Conservation (phyloP, 2,797 vertebrate genomes). For the Valencia hispanica region DNA sequence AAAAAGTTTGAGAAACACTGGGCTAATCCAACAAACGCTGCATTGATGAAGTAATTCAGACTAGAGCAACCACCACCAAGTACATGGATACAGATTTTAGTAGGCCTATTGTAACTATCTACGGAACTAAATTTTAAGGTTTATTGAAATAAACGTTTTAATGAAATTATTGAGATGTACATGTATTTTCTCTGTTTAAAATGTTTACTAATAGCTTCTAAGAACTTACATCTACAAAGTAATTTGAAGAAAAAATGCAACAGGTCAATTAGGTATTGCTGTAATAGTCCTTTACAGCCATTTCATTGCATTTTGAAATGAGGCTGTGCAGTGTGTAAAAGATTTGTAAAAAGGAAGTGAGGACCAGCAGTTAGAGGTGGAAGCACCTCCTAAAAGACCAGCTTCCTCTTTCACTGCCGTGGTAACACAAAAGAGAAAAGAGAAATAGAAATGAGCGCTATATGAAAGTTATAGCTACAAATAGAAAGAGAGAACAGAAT, state of each 20-base stretch:
- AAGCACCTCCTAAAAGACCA: constrained; percentile 34
- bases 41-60: neutral
- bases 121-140: neutral
- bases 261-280: neutral
- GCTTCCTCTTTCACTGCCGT: constrained; percentile 64
- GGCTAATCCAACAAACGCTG: neutral
- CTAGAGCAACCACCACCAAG: neutral
- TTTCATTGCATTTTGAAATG: constrained; percentile 17
- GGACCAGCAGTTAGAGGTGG: constrained; percentile 36
- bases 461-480: constrained; percentile 13
- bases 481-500: neutral
- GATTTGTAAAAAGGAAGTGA: constrained; percentile 63
- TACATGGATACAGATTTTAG: neutral
- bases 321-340: constrained; percentile 33
- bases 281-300: neutral
- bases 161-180: neutral
- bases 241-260: neutral
- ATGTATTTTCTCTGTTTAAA: neutral
- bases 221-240: neutral
- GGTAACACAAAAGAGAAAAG: constrained; percentile 7
- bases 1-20: no score
- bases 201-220: neutral
- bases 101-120: neutral
- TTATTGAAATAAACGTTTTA: neutral
- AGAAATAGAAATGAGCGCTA: neutral